Conservation (phyloP, 2,797 vertebrate genomes). For the Tauraco hartlaubi region DNA sequence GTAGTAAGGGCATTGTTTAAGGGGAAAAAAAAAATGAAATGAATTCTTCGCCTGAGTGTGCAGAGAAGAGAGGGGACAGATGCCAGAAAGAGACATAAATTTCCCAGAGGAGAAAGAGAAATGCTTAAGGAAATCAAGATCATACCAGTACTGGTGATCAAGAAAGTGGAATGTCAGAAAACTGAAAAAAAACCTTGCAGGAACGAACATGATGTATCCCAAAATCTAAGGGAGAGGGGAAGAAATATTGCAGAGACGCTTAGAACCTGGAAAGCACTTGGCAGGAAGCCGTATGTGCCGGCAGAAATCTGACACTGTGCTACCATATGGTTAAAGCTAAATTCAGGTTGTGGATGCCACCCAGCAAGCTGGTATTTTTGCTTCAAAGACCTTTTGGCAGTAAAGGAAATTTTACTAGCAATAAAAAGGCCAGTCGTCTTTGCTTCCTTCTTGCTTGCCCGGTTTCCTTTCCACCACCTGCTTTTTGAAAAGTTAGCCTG, state of each 20-base stretch:
- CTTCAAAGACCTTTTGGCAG: slow-evolving; percentile 67
- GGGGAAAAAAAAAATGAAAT: background rate
- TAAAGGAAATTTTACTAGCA: slow-evolving; percentile 44
- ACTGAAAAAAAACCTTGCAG: background rate
- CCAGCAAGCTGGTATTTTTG: slow-evolving; percentile 68
- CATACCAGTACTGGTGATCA: background rate
- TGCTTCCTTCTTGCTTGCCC: slow-evolving; percentile 7
- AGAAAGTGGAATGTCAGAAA: background rate
- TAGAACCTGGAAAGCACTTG: slow-evolving; percentile 37
- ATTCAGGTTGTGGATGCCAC: slow-evolving; percentile 52
- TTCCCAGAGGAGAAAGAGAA: slow-evolving; percentile 56
- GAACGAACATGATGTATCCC: background rate
- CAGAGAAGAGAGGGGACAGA: slow-evolving; percentile 46
- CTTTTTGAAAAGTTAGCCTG: background rate
- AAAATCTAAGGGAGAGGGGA: background rate
- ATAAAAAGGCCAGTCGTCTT: slow-evolving; percentile 51
- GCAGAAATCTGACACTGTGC: background rate
- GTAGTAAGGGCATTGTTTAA: slow-evolving; percentile 42
- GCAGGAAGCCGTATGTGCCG: background rate
- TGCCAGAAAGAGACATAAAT: slow-evolving; percentile 68
- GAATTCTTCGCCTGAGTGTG: slow-evolving; percentile 40
- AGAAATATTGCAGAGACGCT: background rate
- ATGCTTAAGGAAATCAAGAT: slow-evolving; percentile 64
- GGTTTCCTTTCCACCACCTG: slow-evolving; percentile 14
- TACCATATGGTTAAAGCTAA: slow-evolving; percentile 64